Evolutionary conservation across 2,113 vertebrate species (phyloP).

Genomic region (Anguilla rostrata): DNA sequence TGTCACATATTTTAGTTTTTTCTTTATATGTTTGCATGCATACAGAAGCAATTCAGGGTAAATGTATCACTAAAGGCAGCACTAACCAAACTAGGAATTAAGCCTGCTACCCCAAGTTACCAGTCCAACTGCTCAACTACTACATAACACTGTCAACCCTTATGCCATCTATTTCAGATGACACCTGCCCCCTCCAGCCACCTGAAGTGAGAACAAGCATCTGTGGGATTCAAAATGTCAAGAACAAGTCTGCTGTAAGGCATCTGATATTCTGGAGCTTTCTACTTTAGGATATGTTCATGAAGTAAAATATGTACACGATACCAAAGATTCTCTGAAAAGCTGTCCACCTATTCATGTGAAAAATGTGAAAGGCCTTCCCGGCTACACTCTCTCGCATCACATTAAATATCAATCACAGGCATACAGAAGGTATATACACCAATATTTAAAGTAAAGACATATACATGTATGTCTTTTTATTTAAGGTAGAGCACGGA

Average conservation of each 20-base stretch:
- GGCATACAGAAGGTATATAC: not conserved
- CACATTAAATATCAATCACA: no score
- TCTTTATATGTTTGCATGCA: not conserved
- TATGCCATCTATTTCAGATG: constrained; percentile 58
- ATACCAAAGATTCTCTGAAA: not conserved
- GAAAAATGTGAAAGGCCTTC: no score
- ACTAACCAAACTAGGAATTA: not conserved
- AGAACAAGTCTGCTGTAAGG: constrained; percentile 62
- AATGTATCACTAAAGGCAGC: not conserved
- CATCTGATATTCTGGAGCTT: constrained; percentile 57
- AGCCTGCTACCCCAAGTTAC: not conserved
- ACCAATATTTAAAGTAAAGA: not conserved
- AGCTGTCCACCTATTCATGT: no score
- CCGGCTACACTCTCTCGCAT: no score
- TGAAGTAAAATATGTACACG: constrained; percentile 33
- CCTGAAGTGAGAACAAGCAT: constrained; percentile 69
- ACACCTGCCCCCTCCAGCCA: constrained; percentile 76
- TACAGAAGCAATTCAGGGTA: not conserved
- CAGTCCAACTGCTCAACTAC: not conserved
- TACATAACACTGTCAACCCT: not conserved
- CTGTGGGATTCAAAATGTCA: constrained; percentile 67
- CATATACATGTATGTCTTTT: not conserved
- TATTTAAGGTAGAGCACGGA: constrained; percentile 40
- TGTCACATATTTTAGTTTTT: no score
- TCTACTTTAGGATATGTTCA: constrained; percentile 51